Evolutionary conservation across 1,140 invertebrate genomes (phyloP).

Genomic region (Drosophila repleta): DNA sequence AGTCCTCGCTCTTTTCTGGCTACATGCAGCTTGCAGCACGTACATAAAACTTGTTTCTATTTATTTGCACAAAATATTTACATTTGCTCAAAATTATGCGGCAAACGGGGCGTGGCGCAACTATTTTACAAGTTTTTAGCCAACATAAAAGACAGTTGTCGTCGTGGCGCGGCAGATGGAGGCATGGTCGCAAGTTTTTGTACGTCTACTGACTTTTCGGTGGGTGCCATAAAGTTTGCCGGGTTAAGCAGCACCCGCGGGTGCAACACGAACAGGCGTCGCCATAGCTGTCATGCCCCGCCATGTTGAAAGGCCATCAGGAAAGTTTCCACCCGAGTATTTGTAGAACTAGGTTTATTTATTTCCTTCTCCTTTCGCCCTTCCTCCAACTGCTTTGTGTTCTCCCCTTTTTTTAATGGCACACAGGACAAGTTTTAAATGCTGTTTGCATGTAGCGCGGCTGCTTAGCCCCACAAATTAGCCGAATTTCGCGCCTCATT

Average conservation of each 20-base stretch:
- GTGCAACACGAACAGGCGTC: conserved; percentile 60
- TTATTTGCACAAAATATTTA: conserved; percentile 74
- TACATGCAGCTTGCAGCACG: conserved; percentile 1
- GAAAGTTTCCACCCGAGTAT: conserved; percentile 52
- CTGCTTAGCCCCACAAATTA: conserved; percentile 55
- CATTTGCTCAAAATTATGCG: conserved; percentile 70
- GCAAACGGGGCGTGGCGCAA: conserved; percentile 52
- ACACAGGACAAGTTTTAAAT: conserved; percentile 75
- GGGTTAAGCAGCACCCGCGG: conserved; percentile 69
- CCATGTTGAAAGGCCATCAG: conserved; percentile 72
- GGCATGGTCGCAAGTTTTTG: conserved; percentile 29
- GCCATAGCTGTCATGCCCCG: conserved; percentile 53
- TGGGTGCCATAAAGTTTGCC: conserved; percentile 67
- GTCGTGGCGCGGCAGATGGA: conserved; percentile 1
- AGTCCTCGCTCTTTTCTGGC: not conserved
- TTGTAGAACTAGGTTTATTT: conserved; percentile 4
- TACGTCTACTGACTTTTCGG: conserved; percentile 48
- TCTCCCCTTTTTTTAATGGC: not conserved
- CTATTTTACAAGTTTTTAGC: conserved; percentile 74
- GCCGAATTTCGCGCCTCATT: conserved; percentile 63
- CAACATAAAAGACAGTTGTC: conserved; percentile 54
- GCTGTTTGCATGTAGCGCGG: conserved; percentile 76
- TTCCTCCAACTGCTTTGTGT: not conserved
- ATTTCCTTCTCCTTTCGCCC: not conserved
- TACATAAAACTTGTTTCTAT: conserved; percentile 33